Conservation (phyloP, 1,140 invertebrate species). For the Drosophila takahashii region DNA sequence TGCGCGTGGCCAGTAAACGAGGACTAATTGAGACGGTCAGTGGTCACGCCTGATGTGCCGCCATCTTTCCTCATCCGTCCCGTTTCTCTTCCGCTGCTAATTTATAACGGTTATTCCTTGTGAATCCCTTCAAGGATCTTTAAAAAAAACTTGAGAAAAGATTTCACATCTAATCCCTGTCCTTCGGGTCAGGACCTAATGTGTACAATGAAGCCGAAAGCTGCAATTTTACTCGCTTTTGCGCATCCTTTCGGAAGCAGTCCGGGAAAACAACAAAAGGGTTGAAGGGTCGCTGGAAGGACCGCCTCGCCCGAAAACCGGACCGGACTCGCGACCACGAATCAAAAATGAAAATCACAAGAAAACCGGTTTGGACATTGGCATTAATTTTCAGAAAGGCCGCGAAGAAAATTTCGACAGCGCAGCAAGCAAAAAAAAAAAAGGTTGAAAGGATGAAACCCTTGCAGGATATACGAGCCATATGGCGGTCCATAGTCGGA, state of each 20-base stretch:
- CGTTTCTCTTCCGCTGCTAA: conserved; percentile 19
- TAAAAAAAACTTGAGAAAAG: conserved; percentile 55
- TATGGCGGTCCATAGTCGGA: conserved; percentile 73
- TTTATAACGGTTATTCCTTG: conserved; percentile 68
- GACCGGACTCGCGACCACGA: conserved; percentile 73
- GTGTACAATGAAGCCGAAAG: conserved; percentile 55
- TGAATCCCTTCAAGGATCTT: conserved; percentile 22
- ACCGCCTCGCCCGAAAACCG: conserved; percentile 62
- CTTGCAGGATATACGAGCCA: conserved; percentile 52
- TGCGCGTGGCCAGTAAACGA: conserved; percentile 53
- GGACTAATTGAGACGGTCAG: conserved; percentile 56
- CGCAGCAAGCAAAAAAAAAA: conserved; percentile 52
- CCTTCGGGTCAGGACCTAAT: conserved; percentile 35
- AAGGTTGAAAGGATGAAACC: conserved; percentile 62
- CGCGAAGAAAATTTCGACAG: conserved; percentile 74
- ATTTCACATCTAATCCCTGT: conserved; percentile 61
- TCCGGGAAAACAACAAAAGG: conserved; percentile 59
- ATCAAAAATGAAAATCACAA: conserved; percentile 69
- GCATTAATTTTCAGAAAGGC: conserved; percentile 72
- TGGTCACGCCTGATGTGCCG: conserved; percentile 1
- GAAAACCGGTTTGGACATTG: conserved; percentile 78
- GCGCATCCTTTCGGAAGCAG: conserved; percentile 57
- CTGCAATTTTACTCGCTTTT: conserved; percentile 75
- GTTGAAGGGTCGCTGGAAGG: conserved; percentile 67
- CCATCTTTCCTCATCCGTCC: conserved; percentile 5